phyloP scores from a whole-genome alignment of 2,888 invertebrate species.

The Torymus auratus region DNA sequence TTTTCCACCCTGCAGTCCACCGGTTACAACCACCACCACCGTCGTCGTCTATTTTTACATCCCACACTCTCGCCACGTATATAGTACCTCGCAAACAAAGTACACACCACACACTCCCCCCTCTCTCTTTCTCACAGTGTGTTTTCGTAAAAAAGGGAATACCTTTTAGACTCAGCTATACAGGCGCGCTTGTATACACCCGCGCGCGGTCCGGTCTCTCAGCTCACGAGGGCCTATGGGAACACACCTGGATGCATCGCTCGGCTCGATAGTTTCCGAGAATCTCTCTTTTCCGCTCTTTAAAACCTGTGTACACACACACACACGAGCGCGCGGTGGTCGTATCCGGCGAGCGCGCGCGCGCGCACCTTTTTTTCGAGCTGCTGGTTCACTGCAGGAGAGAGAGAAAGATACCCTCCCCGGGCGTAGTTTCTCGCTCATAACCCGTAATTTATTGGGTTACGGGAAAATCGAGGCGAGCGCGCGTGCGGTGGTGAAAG shows the following conservation, averaged over 20 bases:
- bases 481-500: not conserved
- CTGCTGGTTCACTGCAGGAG: not conserved
- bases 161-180: too few species aligned
- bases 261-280: slow-evolving; percentile 40
- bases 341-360: slow-evolving; percentile 24
- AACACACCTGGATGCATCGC: slow-evolving; percentile 47
- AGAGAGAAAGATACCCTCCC: not conserved
- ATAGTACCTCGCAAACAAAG: too few species aligned
- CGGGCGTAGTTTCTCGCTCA: not conserved
- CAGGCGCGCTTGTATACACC: too few species aligned
- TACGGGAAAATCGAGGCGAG: slow-evolving; percentile 21
- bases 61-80: too few species aligned
- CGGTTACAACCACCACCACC: too few species aligned
- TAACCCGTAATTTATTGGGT: slow-evolving; percentile 38
- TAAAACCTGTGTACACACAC: slow-evolving; percentile 5
- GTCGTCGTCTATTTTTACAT: too few species aligned
- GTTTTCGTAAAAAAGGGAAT: too few species aligned
- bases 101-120: too few species aligned
- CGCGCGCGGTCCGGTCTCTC: too few species aligned
- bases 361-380: too few species aligned
- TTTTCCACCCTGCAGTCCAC: too few species aligned
- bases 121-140: too few species aligned
- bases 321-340: not conserved
- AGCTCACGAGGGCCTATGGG: not conserved
- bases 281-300: slow-evolving; percentile 46